A percentile compares a stretch with the other conserved stretches of the same genome.
These are phyloP conservation scores for Tringa solitaria DNA, from an alignment of 2,113 vertebrate genomes.

Conservation along the genomic window DNA sequence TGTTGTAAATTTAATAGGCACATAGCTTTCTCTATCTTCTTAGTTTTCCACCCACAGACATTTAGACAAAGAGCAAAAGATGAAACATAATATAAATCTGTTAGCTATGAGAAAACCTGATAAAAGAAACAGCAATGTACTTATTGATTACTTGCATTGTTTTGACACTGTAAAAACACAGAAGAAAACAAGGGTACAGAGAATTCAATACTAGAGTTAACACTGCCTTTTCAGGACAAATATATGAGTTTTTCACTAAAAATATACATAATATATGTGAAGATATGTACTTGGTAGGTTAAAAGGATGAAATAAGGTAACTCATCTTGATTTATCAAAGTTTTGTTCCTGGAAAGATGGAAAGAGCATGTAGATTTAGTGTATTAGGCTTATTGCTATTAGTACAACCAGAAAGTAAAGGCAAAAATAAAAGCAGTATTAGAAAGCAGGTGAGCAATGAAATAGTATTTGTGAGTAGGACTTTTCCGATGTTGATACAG, in stretches of 20 bases:
- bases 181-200: not conserved
- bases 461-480: not conserved
- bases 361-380: not conserved
- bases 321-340: not conserved
- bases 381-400: not conserved
- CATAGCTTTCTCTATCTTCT: not conserved
- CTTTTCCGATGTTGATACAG: not conserved
- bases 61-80: slow-evolving; percentile 1
- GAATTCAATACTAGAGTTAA: not conserved
- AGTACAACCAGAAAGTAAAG: not conserved
- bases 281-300: not conserved
- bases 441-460: not conserved
- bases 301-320: not conserved
- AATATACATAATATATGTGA: not conserved
- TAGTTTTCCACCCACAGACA: not conserved
- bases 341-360: not conserved
- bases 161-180: not conserved
- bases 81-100: not conserved
- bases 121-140: not conserved
- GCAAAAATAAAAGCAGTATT: not conserved
- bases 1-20: not conserved
- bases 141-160: slow-evolving; percentile 15
- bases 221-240: not conserved
- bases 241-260: not conserved
- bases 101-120: not conserved